Evolutionary conservation across 2,113 vertebrate genomes (phyloP), one percentile per base, ranked within the genome.

Genomic region (Tylochromis polylepis): DNA sequence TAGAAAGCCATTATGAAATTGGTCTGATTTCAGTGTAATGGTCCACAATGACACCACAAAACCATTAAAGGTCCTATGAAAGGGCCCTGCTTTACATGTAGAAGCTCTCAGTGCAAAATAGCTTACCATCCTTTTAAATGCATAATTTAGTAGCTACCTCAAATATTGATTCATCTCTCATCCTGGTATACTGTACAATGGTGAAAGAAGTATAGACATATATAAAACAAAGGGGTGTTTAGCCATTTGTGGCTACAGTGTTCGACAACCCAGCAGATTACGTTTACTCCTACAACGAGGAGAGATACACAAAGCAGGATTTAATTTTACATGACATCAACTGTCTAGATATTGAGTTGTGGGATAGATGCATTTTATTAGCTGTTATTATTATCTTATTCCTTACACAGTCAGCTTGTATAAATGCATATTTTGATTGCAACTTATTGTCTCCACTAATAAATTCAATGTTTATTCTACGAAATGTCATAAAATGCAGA

Each of bases 1-100:
- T 95, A 93, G 95, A 95, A 95, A 92, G 65, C 92, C 94, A 95
- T 95, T 95, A 95, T 95, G 91, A 92, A 95, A 95, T 94, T 95
- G 94, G 92, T 93, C 91, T 93, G 93, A 94, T 95, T 95, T 91
- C 82, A 90, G 79, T 91, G 89, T 93, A 95, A 94, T 94, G 92
- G 92, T 82, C 75, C 86, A 93, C 91, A 91, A 92, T 94, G 93
- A 95, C 91, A 90, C 91, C 91, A 90, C 92, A 93, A 87, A 90
- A 92, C 90, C 92, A 87, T 90, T 87, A 89, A 92, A 93, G 91
- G 91, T 91, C 92, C 83, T 51, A 83, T 90, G 90, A 93, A 94
- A 93, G 86, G 89, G 59, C 85, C 72, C 91, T 89, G 91, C 88
- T 95, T 94, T 94, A 93, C 93, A 95, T 86, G 85, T 84, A 77